Evolutionary conservation across 2,113 vertebrate species (phyloP), one percentile per base, ranked within the genome.

Genomic region (Poeciliopsis prolifica): DNA sequence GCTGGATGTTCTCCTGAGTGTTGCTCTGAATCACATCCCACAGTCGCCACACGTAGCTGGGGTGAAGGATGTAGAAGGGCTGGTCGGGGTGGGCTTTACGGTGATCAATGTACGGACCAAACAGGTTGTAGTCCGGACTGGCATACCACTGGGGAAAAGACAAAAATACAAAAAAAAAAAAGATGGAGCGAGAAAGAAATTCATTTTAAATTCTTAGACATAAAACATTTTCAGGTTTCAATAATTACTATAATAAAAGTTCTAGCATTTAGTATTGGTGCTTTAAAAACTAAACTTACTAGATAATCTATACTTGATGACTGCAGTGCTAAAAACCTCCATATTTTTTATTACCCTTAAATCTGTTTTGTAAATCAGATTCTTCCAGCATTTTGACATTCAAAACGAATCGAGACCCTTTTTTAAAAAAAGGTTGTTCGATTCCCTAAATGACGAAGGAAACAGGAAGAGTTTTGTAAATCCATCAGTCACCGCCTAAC

Each of bases 1-100:
- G 98, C 83, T 99, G 98, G 87, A 99, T 99, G 89, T 95, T 96
- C 92, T 98, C 97, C 82, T 95, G 91, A n/a, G 96, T 98, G 88
- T 99, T 99, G 83, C 96, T 95, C 91, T 99, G 98, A 87, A 99
- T 97, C 83, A 99, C 91, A 67, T 99, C 97, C 98, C 98, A 99
- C 35, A 99, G 96, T 79, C 95, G 94, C 98, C 98, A 99, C 92
- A 98, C 95, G 68, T 97, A 99, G 67, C 95, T 95, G 28, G 98
- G 98, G 87, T 99, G 98, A 30, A 99, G 96, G 82, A 99, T 97
- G 87, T 99, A 99, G 93, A 99, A 98, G 0, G 95, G 96, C 85
- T 99, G 98, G 60, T 70, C 74, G 6, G 96, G 97, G 74, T 97
- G 93, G 85, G 82, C 94, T 84, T 93, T 96, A 65, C 98, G 96